A percentile compares a stretch with the other conserved stretches of the same genome.
Evolutionary conservation across 2,797 vertebrate genomes (phyloP).

Genomic region (Crax fasciolata): DNA sequence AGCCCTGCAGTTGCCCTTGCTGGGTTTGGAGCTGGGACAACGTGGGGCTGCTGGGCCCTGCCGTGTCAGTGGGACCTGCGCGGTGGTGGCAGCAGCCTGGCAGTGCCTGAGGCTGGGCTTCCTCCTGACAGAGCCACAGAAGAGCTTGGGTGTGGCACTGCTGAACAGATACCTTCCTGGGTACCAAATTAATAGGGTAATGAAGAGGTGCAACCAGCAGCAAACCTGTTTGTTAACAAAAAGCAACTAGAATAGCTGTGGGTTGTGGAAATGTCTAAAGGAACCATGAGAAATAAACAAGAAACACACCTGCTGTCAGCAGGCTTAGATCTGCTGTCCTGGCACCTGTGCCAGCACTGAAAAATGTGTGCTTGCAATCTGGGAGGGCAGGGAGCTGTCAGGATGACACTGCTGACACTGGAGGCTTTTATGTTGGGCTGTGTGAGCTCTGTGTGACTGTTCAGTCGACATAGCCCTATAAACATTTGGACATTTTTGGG

Average conservation of each 20-base stretch:
- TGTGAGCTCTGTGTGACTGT: neutral
- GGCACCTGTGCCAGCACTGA: neutral
- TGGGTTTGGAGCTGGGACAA: neutral
- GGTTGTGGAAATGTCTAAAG: neutral
- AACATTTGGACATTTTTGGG: neutral
- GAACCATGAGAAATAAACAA: neutral
- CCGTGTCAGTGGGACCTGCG: fast-evolving
- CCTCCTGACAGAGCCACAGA: neutral
- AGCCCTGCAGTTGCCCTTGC: neutral
- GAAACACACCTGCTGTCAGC: neutral
- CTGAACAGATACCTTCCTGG: neutral
- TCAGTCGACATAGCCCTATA: neutral
- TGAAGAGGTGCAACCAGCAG: neutral
- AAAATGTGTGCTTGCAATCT: neutral
- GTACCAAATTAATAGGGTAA: neutral
- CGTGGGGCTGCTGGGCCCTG: fast-evolving
- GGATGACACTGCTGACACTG: neutral
- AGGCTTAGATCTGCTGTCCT: neutral
- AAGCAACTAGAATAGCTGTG: neutral
- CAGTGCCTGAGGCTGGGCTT: neutral
- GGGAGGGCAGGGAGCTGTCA: neutral
- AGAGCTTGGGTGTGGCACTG: neutral
- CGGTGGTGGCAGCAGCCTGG: fast-evolving
- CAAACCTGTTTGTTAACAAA: neutral
- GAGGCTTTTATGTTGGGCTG: neutral